A percentile compares a stretch with the other conserved stretches of the same genome.
These are phyloP conservation scores for Ascidia mentula DNA, from an alignment of 23 tunicate species.

Conservation along the genomic window DNA sequence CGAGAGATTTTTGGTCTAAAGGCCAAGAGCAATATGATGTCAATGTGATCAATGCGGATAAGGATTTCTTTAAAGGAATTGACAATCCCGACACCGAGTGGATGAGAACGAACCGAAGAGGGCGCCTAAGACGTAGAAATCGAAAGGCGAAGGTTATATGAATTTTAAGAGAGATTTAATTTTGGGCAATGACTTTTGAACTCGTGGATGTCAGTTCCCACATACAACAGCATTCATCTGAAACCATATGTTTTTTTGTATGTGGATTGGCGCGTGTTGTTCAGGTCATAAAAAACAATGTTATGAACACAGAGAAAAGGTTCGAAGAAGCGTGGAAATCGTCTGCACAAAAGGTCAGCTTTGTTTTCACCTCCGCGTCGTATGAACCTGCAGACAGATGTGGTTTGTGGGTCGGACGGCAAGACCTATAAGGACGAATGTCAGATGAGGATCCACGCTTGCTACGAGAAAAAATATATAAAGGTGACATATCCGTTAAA, in stretches of 20 bases:
- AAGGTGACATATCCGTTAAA: too few species aligned
- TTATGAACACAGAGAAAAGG: neutral
- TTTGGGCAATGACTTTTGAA: too few species aligned
- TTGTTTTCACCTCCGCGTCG: neutral
- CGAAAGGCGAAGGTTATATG: neutral
- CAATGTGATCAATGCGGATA: neutral
- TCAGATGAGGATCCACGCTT: conserved; percentile 46
- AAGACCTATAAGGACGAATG: conserved; percentile 59
- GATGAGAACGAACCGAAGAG: neutral
- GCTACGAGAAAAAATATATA: conserved; percentile 36
- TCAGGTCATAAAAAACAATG: neutral
- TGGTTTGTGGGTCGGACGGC: conserved; percentile 58
- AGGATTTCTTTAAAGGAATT: neutral
- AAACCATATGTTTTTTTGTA: too few species aligned
- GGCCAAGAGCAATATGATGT: neutral
- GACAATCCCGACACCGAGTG: neutral
- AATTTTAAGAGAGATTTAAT: neutral
- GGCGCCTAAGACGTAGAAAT: neutral
- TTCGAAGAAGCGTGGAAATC: neutral
- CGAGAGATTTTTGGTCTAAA: neutral
- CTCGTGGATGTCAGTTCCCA: too few species aligned
- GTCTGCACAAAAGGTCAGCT: conserved; percentile 9
- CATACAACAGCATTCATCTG: too few species aligned
- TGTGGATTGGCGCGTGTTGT: neutral
- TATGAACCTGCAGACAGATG: conserved; percentile 6